Base-by-base conservation (phyloP, 2,113 vertebrate species). In the Sceloporus tristichus region DNA sequence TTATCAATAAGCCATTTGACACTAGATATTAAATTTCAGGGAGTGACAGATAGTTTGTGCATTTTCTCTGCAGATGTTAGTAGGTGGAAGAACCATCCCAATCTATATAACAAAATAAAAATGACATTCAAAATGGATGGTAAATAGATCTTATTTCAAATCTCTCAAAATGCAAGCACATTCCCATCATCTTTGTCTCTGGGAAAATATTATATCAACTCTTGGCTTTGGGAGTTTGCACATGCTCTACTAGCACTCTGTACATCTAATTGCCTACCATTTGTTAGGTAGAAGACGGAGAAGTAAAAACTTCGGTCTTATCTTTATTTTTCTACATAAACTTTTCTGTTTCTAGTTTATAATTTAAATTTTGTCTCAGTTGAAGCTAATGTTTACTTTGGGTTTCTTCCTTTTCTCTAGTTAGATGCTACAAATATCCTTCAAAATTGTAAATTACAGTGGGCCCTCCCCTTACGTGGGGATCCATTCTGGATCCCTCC, bases 1-100 rank as follows among this genome's bases (percentile, higher is more conserved):
- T 78, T 11, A 29, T 65, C 25, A 85, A 38, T 85, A 62, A 56
- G 25, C 40, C 65, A 85, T 66, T 76, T 85, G 66, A 42, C 38
- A 48, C 25, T 54, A n/a, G 9, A 42, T 77, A 77, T 19, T 85
- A 56, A 85, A 19, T 23, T 42, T 68, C 56, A 77, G 9, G 77
- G 0, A 29, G 27, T 62, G 34, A 21, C 42, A 14, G 14, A 8
- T 13, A 76, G 66, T 66, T 71, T 29, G 27, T 13, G 48, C 25
- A 82, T 82, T 8, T 68, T n/a, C 29, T 70, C 13, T 82, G 38
- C 74, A 76, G 14, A 16, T 53, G 29, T 71, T 84, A 54, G 27
- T n/a, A 83, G 27, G 40, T 29, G 16, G 11, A 70, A 70, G 10
- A 13, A 40, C 6, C 18, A n/a, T 11, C 9, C 66, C 6, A 11